phyloP scores from a whole-genome alignment of 2,888 invertebrate genomes.

The Dexiosoma caninum region DNA sequence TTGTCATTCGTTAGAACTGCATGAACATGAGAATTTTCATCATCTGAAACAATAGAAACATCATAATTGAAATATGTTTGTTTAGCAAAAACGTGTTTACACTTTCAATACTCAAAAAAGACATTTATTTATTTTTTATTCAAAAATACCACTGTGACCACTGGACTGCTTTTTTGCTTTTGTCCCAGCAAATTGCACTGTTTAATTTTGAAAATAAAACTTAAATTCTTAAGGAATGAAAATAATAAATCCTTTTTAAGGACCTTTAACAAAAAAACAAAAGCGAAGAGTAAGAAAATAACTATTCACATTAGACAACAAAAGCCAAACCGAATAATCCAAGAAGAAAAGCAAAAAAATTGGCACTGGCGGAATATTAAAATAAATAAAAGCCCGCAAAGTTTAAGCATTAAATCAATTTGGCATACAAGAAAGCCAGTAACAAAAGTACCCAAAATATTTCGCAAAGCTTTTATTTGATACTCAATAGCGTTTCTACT shows the following conservation, averaged over 20 bases:
- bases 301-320: background rate
- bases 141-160: no score
- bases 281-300: background rate
- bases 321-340: background rate
- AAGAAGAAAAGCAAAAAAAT: background rate
- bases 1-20: conserved; percentile 92
- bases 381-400: conserved; percentile 18
- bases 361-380: background rate
- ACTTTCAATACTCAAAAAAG: no score
- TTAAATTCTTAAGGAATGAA: no score
- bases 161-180: no score
- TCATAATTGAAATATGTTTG: background rate
- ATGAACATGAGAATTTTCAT: conserved; percentile 88
- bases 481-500: conserved; percentile 40
- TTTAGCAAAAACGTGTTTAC: no score
- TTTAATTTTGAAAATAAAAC: no score
- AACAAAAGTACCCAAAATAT: conserved; percentile 7
- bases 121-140: no score
- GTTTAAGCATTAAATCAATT: conserved; percentile 62
- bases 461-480: conserved; percentile 53
- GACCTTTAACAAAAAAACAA: no score
- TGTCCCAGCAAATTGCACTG: no score
- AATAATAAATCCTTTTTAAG: no score
- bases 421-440: conserved; percentile 50
- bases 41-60: conserved; percentile 81